Evolutionary conservation across 2,797 vertebrate genomes (phyloP).

Genomic region (Tympanoctomys barrerae): DNA sequence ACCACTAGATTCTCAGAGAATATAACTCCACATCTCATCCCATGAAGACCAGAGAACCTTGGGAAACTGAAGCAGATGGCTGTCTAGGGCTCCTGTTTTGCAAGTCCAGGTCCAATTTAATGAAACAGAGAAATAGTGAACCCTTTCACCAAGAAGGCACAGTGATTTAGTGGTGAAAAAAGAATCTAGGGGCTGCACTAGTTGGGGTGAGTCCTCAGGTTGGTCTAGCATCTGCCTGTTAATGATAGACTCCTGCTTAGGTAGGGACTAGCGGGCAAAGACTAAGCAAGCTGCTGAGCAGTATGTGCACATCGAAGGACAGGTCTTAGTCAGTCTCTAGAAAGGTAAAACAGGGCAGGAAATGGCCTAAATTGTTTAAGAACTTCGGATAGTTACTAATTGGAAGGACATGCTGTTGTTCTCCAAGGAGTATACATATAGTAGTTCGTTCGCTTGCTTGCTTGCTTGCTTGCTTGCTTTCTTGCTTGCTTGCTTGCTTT

Average conservation of each 20-base stretch:
- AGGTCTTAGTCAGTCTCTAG: not conserved
- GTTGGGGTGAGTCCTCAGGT: not conserved
- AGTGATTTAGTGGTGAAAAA: not conserved
- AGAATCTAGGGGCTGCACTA: not conserved
- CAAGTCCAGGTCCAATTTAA: not conserved
- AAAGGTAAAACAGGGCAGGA: not conserved
- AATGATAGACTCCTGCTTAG: not conserved
- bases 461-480: no score
- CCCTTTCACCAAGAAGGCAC: not conserved
- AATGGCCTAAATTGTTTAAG: not conserved
- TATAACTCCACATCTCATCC: not conserved
- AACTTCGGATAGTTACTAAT: not conserved
- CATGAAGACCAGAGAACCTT: not conserved
- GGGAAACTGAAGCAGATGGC: not conserved
- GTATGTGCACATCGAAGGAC: not conserved
- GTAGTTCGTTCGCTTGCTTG: no score
- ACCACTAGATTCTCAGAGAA: not conserved
- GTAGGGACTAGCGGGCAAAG: no score
- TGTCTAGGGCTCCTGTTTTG: not conserved
- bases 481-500: no score
- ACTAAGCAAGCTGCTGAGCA: not conserved
- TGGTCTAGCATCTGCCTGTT: not conserved
- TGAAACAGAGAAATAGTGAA: not conserved
- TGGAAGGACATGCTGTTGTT: not conserved
- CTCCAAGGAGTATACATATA: not conserved